Conservation (phyloP, 2,888 invertebrate genomes). For the Hirtodrosophila cameraria region DNA sequence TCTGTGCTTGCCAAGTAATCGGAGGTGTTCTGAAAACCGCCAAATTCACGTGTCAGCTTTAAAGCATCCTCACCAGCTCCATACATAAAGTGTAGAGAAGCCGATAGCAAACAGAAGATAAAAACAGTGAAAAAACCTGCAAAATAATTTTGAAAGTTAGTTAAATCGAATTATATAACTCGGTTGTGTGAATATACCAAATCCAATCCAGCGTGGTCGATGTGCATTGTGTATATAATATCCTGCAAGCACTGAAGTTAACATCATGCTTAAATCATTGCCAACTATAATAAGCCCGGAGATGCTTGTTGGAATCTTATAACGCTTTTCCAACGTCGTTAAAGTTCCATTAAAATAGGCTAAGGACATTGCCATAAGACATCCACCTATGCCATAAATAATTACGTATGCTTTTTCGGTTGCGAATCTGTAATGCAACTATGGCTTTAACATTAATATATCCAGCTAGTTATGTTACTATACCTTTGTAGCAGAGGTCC, state of each 20-base stretch:
- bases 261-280: conserved; percentile 89
- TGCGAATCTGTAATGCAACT: conserved; percentile 71
- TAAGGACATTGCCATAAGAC: conserved; percentile 87
- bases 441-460: neutral
- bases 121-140: conserved; percentile 86
- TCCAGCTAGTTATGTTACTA: neutral
- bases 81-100: conserved; percentile 88
- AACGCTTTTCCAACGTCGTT: conserved; percentile 89
- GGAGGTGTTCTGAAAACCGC: conserved; percentile 82
- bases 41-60: conserved; percentile 86
- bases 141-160: neutral
- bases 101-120: conserved; percentile 87
- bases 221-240: conserved; percentile 89
- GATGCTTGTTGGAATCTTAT: conserved; percentile 88
- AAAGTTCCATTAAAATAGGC: conserved; percentile 89
- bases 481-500: conserved; percentile 86
- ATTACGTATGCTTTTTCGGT: conserved; percentile 84
- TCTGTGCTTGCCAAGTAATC: conserved; percentile 54
- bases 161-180: neutral
- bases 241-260: conserved; percentile 87
- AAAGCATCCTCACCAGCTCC: conserved; percentile 88
- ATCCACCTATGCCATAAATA: conserved; percentile 88
- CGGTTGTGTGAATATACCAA: conserved; percentile 75
- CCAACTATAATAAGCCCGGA: conserved; percentile 89
- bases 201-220: conserved; percentile 89